These are phyloP conservation scores for Calephelis perditalis DNA, from an alignment of 2,888 invertebrate species.

Conservation along the genomic window DNA sequence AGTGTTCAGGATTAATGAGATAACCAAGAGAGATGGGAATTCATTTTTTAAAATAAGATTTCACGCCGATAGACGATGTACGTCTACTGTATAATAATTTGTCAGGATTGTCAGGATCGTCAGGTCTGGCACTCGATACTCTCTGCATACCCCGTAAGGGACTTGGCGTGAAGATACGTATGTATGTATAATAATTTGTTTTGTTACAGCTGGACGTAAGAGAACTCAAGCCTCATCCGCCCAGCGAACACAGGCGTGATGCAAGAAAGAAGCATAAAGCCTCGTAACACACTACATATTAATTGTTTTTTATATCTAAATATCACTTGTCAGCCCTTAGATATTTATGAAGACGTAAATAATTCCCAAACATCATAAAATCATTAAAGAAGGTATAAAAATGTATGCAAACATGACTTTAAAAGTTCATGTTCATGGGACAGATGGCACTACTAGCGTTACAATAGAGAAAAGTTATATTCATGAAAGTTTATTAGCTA, in stretches of 20 bases:
- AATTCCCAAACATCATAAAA: not conserved
- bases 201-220: slow-evolving; percentile 80
- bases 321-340: slow-evolving; percentile 10
- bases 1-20: too few relatives aligned
- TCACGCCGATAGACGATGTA: too few relatives aligned
- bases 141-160: too few relatives aligned
- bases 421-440: slow-evolving; percentile 1
- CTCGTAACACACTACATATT: slow-evolving; percentile 67
- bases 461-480: not conserved
- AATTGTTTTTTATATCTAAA: slow-evolving; percentile 5
- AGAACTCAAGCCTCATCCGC: slow-evolving; percentile 82
- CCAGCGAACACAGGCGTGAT: slow-evolving; percentile 75
- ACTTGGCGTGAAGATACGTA: too few relatives aligned
- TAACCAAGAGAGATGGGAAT: too few relatives aligned
- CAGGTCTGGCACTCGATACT: too few relatives aligned
- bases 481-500: too few relatives aligned
- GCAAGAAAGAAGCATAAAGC: slow-evolving; percentile 84
- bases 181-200: too few relatives aligned
- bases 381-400: not conserved
- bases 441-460: slow-evolving; percentile 28
- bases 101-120: too few relatives aligned
- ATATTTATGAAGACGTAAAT: not conserved
- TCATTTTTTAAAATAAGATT: too few relatives aligned
- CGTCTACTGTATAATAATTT: too few relatives aligned
- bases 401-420: not conserved